Evolutionary conservation across 2,113 vertebrate species (phyloP), one percentile per base, ranked within the genome.

Genomic region (Herpetotheres cachinnans): DNA sequence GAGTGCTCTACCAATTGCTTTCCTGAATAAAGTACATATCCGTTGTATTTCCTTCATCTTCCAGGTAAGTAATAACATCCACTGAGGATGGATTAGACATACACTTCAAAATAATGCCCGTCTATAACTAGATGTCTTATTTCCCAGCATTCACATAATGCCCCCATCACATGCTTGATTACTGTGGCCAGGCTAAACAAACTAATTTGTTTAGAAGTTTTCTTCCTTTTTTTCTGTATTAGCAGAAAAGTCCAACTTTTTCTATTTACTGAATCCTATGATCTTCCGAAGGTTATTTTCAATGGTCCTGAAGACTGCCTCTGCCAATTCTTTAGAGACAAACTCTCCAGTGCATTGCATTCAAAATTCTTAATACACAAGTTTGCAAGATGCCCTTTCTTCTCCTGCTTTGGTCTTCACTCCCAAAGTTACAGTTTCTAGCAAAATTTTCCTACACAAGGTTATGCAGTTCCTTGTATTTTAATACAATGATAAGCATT

Each of bases 401-500:
- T 82, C 42, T 89, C 32, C 29, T 1, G 0, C 62, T 85, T 76
- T 62, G 42, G 73, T 88, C 24, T 76, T 87, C 77, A n/a, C 46
- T 82, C 13, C 18, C 20, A 50, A 89, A 85, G 69, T 91, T 67
- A 86, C 38, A 77, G 49, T 80, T 87, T 79, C 61, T n/a, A 50
- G n/a, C 9, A 90, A 70, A 61, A 69, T 69, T 46, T 84, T 88
- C 74, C 54, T 81, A 77, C 29, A 55, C 32, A 88, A 88, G 50
- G 74, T 89, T 96, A 95, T 47, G 50, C 29, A 80, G 54, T 66
- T 90, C 36, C 74, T 90, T 6, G 3, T 80, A 76, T 76, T 95
- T 92, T 61, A 95, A 93, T 56, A 94, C 49, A 89, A 81, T 72
- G 52, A 74, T 85, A 91, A 93, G 81, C 69, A 85, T 87, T 89